phyloP scores from a whole-genome alignment of 1,140 invertebrate genomes.

The Drosophila repletoides region DNA sequence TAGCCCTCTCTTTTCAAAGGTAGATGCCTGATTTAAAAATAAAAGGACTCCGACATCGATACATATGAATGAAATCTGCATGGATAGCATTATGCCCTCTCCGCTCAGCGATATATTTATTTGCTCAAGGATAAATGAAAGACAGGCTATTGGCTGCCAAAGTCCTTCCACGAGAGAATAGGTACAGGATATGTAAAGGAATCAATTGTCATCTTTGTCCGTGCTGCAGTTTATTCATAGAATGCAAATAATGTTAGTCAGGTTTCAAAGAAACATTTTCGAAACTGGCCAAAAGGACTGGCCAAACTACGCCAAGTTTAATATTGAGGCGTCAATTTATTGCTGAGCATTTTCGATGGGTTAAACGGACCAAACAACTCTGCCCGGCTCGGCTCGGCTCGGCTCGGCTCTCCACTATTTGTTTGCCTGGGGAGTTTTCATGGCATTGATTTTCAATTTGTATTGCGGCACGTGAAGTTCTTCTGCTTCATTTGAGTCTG shows the following conservation, averaged over 20 bases:
- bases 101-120: too few relatives aligned
- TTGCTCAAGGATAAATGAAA: too few relatives aligned
- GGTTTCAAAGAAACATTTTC: conserved; percentile 5
- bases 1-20: too few relatives aligned
- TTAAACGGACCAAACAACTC: conserved; percentile 31
- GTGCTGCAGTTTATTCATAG: too few relatives aligned
- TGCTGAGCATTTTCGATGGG: conserved; percentile 41
- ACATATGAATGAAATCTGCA: too few relatives aligned
- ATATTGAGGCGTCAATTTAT: conserved; percentile 48
- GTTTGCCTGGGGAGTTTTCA: conserved; percentile 1
- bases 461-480: conserved; percentile 71
- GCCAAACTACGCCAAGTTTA: conserved; percentile 31
- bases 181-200: too few relatives aligned
- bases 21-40: too few relatives aligned
- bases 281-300: conserved; percentile 27
- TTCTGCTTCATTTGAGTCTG: conserved; percentile 63
- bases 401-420: not conserved
- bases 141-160: too few relatives aligned
- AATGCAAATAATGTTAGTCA: not conserved
- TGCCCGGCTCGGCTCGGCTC: not conserved
- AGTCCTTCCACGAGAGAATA: too few relatives aligned
- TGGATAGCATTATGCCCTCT: too few relatives aligned
- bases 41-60: too few relatives aligned
- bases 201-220: too few relatives aligned
- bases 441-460: conserved; percentile 76